Percentiles rank a stretch among this genome's conserved stretches.
Evolutionary conservation across 1,140 invertebrate species (phyloP).

Genomic region (Philopotamus ludificatus): DNA sequence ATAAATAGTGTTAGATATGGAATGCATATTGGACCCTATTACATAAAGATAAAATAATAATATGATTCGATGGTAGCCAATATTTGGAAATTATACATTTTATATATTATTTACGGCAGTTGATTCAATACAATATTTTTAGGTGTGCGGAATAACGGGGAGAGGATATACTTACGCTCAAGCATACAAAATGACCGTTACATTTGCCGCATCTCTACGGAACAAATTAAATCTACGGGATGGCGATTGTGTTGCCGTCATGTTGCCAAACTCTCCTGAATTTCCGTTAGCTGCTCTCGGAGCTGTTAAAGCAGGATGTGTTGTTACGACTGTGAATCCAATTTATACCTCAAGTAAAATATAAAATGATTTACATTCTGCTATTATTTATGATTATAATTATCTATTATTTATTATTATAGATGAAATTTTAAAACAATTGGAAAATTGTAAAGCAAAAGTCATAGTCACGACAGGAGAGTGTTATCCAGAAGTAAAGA

Average conservation of each 20-base stretch:
- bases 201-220: constrained; percentile 67
- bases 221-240: constrained; percentile 65
- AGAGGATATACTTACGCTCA: constrained; percentile 70
- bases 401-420: not conserved
- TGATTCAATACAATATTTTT: too few relatives aligned
- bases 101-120: not conserved
- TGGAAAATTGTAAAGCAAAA: constrained; percentile 64
- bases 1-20: too few relatives aligned
- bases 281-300: constrained; percentile 68
- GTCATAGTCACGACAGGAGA: constrained; percentile 65
- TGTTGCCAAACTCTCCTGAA: constrained; percentile 78
- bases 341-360: constrained; percentile 72
- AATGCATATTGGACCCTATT: too few relatives aligned
- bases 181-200: constrained; percentile 61
- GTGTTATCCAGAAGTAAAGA: constrained; percentile 51
- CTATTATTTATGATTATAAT: not conserved
- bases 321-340: constrained; percentile 78
- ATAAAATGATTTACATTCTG: not conserved
- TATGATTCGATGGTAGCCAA: too few relatives aligned
- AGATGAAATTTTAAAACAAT: constrained; percentile 77
- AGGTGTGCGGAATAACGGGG: constrained; percentile 72
- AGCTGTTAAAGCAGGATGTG: constrained; percentile 65
- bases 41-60: too few relatives aligned
- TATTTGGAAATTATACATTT: too few relatives aligned
- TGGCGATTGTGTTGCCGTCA: constrained; percentile 69